Base-by-base conservation (phyloP, 2,888 invertebrate genomes). In the Cheilosia impressa region DNA sequence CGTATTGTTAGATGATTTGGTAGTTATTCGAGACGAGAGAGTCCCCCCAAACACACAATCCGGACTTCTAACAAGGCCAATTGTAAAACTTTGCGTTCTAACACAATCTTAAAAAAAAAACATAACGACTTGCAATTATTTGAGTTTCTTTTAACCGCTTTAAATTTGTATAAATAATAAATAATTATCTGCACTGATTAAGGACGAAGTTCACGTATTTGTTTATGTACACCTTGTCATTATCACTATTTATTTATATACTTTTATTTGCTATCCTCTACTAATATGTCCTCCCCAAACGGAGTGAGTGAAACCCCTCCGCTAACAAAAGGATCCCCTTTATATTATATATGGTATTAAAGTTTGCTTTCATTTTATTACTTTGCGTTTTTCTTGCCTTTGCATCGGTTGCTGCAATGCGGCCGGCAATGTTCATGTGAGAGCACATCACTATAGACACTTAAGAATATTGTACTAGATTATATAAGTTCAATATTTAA, bases 351-450 rank as follows among this genome's bases (percentile, higher is more conserved):
- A n/a, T n/a, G n/a, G n/a, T n/a, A n/a, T n/a, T n/a, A n/a, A n/a
- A n/a, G n/a, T n/a, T 34, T 5, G 22, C 2, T 22, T 15, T 13
- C 19, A 0, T 19, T 10, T 10, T 1, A n/a, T 6, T 6, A n/a
- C 2, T 17, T 45, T n/a, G 6, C 6, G 22, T 17, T 50, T 13
- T 10, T 3, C 10, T 38, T 38, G 10, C 34, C 9, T 34, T 65
- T 50, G 63, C 63, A 65, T 13, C 63, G 50, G 50, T 50, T 65
- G 63, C 17, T 19, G 47, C 27, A 63, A 63, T 34, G 47, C 63
- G 47, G 63, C 31, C 31, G 63, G 31, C 47, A 63, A 63, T 31
- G 47, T 47, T 63, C 45, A 19, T 19, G 45, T 47, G 19, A 10
- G 19, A 47, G 9, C 45, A 2, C 17, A 47, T 47, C n/a, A 19